Percentiles rank a stretch among this genome's conserved stretches.
phyloP scores from a whole-genome alignment of 2,888 invertebrate genomes.

The Scaptomyza polygonia region DNA sequence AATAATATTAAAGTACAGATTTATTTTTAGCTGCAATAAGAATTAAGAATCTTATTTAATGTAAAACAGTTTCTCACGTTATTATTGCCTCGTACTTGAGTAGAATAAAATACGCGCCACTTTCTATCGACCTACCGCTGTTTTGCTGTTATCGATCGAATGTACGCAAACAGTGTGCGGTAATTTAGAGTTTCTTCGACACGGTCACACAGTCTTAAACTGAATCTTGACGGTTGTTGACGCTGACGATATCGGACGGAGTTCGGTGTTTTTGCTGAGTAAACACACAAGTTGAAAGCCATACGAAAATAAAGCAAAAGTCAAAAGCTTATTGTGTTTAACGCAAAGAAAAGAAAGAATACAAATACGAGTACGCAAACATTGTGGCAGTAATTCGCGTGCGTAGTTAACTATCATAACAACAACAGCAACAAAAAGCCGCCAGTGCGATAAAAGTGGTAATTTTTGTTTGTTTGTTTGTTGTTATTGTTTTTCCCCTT shows the following conservation, averaged over 20 bases:
- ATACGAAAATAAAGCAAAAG: slow-evolving; percentile 35
- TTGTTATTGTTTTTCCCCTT: slow-evolving; percentile 6
- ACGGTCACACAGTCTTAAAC: slow-evolving; percentile 43
- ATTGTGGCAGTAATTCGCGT: slow-evolving; percentile 34
- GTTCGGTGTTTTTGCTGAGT: slow-evolving; percentile 14
- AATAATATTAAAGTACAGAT: no score
- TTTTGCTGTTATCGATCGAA: slow-evolving; percentile 31
- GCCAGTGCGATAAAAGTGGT: slow-evolving; percentile 44
- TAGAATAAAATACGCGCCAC: no score
- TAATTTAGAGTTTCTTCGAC: neutral
- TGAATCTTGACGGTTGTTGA: slow-evolving; percentile 41
- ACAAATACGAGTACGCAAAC: slow-evolving; percentile 25
- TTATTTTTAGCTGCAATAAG: no score
- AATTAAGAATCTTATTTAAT: no score
- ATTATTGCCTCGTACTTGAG: no score
- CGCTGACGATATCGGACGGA: slow-evolving; percentile 36
- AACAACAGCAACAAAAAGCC: slow-evolving; percentile 2
- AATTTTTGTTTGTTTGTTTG: slow-evolving; percentile 14
- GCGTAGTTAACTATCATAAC: slow-evolving; percentile 43
- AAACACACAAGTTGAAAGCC: slow-evolving; percentile 21
- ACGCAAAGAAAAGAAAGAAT: slow-evolving; percentile 24
- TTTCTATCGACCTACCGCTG: slow-evolving; percentile 4
- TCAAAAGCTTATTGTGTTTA: slow-evolving; percentile 30
- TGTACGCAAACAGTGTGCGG: neutral
- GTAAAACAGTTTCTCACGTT: no score